phyloP scores from a whole-genome alignment of 2,888 invertebrate species.

The Oligia fasciuncula region DNA sequence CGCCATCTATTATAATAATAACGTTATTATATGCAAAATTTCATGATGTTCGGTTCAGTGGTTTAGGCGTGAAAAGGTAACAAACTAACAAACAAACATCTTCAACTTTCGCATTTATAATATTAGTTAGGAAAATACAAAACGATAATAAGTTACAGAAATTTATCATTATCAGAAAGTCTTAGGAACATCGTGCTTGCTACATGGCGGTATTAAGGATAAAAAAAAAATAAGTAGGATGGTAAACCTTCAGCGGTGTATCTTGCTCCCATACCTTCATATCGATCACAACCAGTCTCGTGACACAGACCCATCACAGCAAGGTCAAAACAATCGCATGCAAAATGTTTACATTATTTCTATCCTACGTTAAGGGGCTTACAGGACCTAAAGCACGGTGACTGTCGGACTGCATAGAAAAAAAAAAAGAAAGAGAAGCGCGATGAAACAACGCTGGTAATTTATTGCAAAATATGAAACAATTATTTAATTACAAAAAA shows the following conservation, averaged over 20 bases:
- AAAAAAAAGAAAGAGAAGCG: too few relatives aligned
- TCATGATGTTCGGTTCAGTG: too few relatives aligned
- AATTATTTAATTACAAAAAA: too few relatives aligned
- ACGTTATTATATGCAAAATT: too few relatives aligned
- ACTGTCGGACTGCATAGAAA: too few relatives aligned
- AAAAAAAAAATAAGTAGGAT: slow-evolving; percentile 21
- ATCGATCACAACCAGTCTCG: slow-evolving; percentile 56
- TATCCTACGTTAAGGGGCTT: slow-evolving; percentile 23
- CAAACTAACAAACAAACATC: too few relatives aligned
- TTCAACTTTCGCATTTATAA: too few relatives aligned
- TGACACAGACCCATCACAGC: slow-evolving; percentile 53
- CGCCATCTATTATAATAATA: too few relatives aligned
- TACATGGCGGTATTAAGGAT: background rate
- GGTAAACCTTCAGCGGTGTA: slow-evolving; percentile 23
- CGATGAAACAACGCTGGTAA: too few relatives aligned
- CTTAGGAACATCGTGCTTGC: background rate
- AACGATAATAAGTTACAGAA: background rate
- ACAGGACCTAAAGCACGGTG: too few relatives aligned
- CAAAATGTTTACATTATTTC: slow-evolving; percentile 56
- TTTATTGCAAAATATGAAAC: too few relatives aligned
- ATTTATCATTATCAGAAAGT: background rate
- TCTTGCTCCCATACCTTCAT: slow-evolving; percentile 26
- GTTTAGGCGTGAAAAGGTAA: too few relatives aligned
- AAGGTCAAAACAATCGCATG: slow-evolving; percentile 63
- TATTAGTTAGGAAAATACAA: background rate